Base-by-base conservation (phyloP, 2,797 vertebrate genomes). In the Hephaestus fuliginosus region DNA sequence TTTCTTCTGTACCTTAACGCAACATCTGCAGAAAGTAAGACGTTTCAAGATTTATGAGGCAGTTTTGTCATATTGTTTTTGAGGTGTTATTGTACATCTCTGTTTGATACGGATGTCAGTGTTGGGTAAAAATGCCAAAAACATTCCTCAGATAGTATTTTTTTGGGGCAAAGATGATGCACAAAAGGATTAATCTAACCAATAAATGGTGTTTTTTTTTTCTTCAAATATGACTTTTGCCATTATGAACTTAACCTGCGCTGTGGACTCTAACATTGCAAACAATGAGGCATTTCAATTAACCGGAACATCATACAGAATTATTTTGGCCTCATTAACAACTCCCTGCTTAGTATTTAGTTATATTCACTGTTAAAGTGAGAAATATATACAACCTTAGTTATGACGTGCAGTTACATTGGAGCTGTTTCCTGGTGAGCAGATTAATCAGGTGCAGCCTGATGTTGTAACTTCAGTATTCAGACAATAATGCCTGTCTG, bases 361-460 rank as follows among this genome's bases (percentile, higher is more conserved):
- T 30, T 73, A 17, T 55, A 36, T 56, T 18, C 9, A 1, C 18
- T 51, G 22, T 61, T 25, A 25, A 61, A 64, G 33, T 46, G 25
- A 56, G 39, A 43, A 60, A 62, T 17, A 55, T 36, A 7, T 49
- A 60, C 18, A 22, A 33, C 55, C 3, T 30, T 20, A 53, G 33
- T 53, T 28, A 30, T 78, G 28, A 7, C 36, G 28, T 13, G 2
- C 4, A 43, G 67, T 74, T 55, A 51, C 61, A 65, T 76, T 33
- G 49, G 57, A 58, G 58, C 63, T 78, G 18, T 48, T 55, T 48
- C 6, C 48, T 9, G 25, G 22, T 25, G 25, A 61, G 49, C 72
- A 53, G 77, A 64, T 76, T 53, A 66, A 78, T 41, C 76, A 78
- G 82, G 18, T 53, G 57, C 65, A 63, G 65, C 43, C 49, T 22